Conservation (phyloP, 1,140 invertebrate species). For the Pseudoatta argentina region DNA sequence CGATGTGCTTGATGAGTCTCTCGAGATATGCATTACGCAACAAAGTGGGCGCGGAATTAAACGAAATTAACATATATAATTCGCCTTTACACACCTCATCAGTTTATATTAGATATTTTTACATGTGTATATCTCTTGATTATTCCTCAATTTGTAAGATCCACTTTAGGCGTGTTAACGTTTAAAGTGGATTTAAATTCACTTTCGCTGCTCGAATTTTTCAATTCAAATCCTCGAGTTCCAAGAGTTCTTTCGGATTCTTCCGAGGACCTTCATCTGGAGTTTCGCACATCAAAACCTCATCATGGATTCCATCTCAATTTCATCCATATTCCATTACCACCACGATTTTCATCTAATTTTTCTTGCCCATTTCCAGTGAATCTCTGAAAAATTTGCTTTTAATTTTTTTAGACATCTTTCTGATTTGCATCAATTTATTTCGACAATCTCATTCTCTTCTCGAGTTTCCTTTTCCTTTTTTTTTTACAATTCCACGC, state of each 20-base stretch:
- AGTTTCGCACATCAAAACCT: neutral
- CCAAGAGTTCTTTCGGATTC: neutral
- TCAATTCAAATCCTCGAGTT: neutral
- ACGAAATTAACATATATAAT: neutral
- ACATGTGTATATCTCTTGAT: neutral
- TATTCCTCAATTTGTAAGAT: slow-evolving; percentile 33
- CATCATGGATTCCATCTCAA: neutral
- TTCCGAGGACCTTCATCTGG: neutral
- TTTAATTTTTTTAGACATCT: neutral
- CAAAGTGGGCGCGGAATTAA: neutral
- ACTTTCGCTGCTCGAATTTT: neutral
- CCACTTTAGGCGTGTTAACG: neutral
- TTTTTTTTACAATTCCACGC: neutral
- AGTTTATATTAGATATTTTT: neutral
- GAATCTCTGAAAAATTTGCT: neutral
- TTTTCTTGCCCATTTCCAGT: neutral
- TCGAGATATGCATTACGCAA: neutral
- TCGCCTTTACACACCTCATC: neutral
- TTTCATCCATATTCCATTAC: neutral
- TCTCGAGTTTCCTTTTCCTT: neutral
- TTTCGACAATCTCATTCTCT: neutral
- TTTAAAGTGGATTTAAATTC: slow-evolving; percentile 19
- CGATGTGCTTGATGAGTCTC: neutral
- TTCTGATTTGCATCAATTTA: neutral
- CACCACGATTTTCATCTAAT: neutral